phyloP scores from a whole-genome alignment of 2,888 invertebrate genomes.

The Polymixis flavicincta region DNA sequence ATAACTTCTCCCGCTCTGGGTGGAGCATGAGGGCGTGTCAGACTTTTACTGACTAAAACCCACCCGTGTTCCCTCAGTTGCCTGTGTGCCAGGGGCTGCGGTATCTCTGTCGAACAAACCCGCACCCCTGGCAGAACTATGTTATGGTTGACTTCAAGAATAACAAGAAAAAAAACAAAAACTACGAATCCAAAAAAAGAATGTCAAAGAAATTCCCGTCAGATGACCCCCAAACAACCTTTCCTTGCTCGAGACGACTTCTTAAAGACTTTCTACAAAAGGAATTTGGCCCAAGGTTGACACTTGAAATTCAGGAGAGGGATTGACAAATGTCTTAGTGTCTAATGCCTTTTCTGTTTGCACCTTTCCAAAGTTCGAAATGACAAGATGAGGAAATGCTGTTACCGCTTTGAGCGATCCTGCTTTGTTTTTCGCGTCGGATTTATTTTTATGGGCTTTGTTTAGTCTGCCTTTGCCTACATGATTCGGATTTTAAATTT shows the following conservation, averaged over 20 bases:
- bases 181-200: background rate
- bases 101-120: no score
- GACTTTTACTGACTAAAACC: no score
- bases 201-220: slow-evolving; percentile 4
- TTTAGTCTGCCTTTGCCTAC: background rate
- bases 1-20: no score
- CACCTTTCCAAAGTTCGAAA: slow-evolving; percentile 32
- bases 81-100: no score
- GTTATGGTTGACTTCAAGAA: no score
- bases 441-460: slow-evolving; percentile 6
- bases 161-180: background rate
- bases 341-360: slow-evolving; percentile 47
- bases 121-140: no score
- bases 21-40: no score
- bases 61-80: no score
- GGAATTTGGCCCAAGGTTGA: slow-evolving; percentile 42
- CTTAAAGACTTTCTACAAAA: slow-evolving; percentile 28
- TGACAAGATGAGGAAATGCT: slow-evolving; percentile 31
- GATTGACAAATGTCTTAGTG: slow-evolving; percentile 56
- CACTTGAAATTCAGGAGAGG: slow-evolving; percentile 50
- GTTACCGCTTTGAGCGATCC: slow-evolving; percentile 15
- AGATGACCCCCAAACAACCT: slow-evolving; percentile 18
- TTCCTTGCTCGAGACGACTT: slow-evolving; percentile 4
- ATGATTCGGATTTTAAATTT: no score
- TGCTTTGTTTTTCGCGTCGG: background rate